These are phyloP conservation scores for Zoanthus sociatus DNA, from an alignment of 92 coral and sea anemone species.

Conservation along the genomic window DNA sequence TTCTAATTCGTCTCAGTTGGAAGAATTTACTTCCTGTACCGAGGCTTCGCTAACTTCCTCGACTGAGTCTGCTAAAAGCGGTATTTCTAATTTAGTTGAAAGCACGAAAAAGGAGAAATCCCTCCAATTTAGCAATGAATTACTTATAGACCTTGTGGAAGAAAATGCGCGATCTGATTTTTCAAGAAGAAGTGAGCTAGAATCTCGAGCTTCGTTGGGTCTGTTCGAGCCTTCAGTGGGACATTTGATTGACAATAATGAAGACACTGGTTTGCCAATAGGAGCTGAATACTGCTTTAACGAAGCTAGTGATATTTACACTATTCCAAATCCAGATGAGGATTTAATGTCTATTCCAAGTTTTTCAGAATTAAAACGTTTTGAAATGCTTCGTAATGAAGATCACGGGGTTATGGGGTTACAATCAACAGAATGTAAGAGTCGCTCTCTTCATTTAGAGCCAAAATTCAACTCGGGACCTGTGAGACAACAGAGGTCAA, in stretches of 20 bases:
- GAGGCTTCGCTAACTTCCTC: slow-evolving; percentile 25
- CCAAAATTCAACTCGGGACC: slow-evolving; percentile 30
- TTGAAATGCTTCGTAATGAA: slow-evolving; percentile 68
- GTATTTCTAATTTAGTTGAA: background rate
- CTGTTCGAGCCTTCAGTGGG: slow-evolving; percentile 69
- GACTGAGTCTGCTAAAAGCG: slow-evolving; percentile 17
- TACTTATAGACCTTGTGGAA: slow-evolving; percentile 23
- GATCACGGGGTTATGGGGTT: slow-evolving; percentile 42
- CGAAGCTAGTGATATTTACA: slow-evolving; percentile 54
- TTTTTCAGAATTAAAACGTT: slow-evolving; percentile 74
- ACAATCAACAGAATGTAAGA: slow-evolving; percentile 28
- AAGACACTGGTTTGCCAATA: slow-evolving; percentile 43
- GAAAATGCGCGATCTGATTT: slow-evolving; percentile 4
- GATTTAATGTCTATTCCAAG: slow-evolving; percentile 73
- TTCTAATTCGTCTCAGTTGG: background rate
- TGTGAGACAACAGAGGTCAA: slow-evolving; percentile 62
- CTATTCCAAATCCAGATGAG: slow-evolving; percentile 52
- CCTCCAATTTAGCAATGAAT: background rate
- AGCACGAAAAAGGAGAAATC: slow-evolving; percentile 23
- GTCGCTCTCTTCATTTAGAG: slow-evolving; percentile 41
- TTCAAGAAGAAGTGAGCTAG: background rate
- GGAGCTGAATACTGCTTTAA: slow-evolving; percentile 45
- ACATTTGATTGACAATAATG: slow-evolving; percentile 67
- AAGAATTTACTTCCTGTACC: slow-evolving; percentile 7
- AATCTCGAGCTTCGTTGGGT: slow-evolving; percentile 38